Base-by-base conservation (phyloP, 2,113 vertebrate genomes). In the Protobothrops flavoviridis region DNA sequence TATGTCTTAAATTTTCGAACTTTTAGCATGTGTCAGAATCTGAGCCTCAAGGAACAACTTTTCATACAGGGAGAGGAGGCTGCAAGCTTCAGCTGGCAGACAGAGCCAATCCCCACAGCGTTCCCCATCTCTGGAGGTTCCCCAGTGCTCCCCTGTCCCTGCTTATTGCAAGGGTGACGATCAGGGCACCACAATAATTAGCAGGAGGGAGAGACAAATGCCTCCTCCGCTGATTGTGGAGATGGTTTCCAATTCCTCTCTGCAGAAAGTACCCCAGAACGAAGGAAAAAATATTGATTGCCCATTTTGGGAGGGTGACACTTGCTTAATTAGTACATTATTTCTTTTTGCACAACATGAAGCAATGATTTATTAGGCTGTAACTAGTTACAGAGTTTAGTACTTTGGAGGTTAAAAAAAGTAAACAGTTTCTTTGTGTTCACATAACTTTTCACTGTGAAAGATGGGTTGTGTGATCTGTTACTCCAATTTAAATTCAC, bases 281-380 rank as follows among this genome's bases (percentile, higher is more conserved):
- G 90, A 95, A 95, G 97, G 98, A 97, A 98, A 50, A 98, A 96
- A 95, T 96, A 98, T 97, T 95, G 98, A 98, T 98, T 96, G 95
- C 89, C 95, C 97, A 64, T 91, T 94, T 86, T 93, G 95, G 95
- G 95, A 96, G 95, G 94, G 95, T 89, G 88, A 61, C 93, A 96
- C 94, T 86, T 23, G 85, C 55, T 39, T 97, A 97, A 97, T 97
- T 96, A 96, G 96, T 93, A 96, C 95, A 94, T 96, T 95, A 94
- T 93, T 96, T 96, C 92, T 96, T 97, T 97, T 94, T 95, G 85
- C 95, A 92, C 95, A 95, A 95, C 94, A 96, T 97, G 97, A 97
- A 17, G 87, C 69, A 96, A 98, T 97, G 96, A 96, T 95, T 97
- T 97, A 96, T 97, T 97, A 98, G 95, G 61, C 96, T 88, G 33